These are phyloP conservation scores for Cremastinae sp. DNA, from an alignment of 2,888 invertebrate species.

Conservation along the genomic window DNA sequence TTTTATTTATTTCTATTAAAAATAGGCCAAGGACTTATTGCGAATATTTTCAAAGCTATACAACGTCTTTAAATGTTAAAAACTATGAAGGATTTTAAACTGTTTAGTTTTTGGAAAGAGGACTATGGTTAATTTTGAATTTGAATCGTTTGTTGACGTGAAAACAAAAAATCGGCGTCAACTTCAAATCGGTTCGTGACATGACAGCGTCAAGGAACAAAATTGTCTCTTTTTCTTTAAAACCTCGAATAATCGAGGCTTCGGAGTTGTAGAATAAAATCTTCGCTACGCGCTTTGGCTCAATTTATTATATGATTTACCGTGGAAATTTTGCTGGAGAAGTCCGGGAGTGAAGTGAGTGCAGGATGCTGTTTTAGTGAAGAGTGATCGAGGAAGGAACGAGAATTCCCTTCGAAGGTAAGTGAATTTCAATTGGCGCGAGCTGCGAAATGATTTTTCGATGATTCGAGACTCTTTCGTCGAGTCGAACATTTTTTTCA, in stretches of 20 bases:
- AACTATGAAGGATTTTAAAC: neutral
- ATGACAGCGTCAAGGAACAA: conserved; percentile 38
- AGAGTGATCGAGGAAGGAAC: no score
- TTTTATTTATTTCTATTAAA: no score
- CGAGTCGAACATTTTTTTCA: no score
- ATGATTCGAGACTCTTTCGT: neutral
- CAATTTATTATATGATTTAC: neutral
- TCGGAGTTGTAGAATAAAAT: neutral
- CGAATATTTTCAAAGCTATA: no score
- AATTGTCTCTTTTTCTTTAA: conserved; percentile 17
- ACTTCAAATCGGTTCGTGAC: conserved; percentile 12
- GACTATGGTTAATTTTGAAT: no score
- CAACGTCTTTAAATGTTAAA: neutral
- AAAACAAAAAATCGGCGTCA: neutral
- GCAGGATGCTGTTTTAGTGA: no score
- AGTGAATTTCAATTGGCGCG: neutral
- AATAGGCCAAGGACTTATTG: conserved; percentile 10
- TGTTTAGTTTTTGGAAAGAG: no score
- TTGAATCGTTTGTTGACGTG: no score
- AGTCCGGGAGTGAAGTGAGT: no score
- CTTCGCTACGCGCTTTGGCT: neutral
- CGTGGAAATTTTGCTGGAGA: no score
- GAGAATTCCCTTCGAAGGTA: neutral
- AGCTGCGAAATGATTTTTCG: no score
- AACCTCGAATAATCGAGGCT: conserved; percentile 41